Evolutionary conservation across 2,797 vertebrate species (phyloP).

Genomic region (Tiaroga cobitis): DNA sequence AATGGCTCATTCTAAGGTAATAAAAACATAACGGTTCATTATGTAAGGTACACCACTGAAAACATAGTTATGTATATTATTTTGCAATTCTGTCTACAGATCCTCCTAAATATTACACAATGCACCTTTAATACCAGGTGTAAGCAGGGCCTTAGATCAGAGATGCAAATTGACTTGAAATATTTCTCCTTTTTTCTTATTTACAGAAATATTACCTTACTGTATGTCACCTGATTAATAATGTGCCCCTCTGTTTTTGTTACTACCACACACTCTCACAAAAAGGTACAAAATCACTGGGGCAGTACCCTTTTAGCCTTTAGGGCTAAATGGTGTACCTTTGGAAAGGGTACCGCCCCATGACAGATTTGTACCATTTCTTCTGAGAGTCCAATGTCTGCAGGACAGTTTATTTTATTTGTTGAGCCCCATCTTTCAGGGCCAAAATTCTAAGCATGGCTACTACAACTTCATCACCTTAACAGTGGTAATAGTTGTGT

Average conservation of each 20-base stretch:
- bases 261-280: background rate
- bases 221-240: background rate
- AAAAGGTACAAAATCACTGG: background rate
- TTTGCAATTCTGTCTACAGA: too few species aligned
- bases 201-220: slow-evolving; percentile 20
- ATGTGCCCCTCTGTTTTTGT: background rate
- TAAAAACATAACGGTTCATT: too few species aligned
- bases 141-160: background rate
- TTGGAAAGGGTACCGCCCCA: background rate
- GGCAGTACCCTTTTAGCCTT: background rate
- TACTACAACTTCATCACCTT: slow-evolving; percentile 56
- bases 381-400: background rate
- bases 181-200: background rate
- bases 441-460: background rate
- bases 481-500: slow-evolving; percentile 32
- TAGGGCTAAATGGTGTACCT: background rate
- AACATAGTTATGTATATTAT: too few species aligned
- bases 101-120: too few species aligned
- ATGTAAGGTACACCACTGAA: too few species aligned
- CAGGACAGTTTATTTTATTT: background rate
- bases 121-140: too few species aligned
- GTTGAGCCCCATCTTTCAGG: background rate
- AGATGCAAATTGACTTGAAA: background rate
- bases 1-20: too few species aligned
- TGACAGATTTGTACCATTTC: background rate